Conservation (phyloP, 1,140 invertebrate species). For the Leptopilina boulardi region DNA sequence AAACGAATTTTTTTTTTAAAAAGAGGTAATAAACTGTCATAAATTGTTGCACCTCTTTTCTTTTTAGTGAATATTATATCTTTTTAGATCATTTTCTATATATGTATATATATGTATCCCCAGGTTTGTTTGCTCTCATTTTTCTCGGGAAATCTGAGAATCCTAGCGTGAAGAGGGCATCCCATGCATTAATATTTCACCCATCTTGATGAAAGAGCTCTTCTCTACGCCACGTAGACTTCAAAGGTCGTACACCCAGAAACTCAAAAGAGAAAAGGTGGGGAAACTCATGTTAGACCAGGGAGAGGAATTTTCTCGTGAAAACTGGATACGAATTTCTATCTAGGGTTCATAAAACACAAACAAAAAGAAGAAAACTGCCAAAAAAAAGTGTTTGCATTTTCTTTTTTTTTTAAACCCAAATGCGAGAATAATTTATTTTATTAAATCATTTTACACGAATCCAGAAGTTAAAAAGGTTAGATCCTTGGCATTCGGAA, state of each 20-base stretch:
- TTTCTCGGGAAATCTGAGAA: constrained; percentile 30
- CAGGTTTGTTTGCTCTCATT: constrained; percentile 16
- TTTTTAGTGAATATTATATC: constrained; percentile 2
- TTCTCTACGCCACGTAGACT: constrained; percentile 22
- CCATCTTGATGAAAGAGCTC: constrained; percentile 23
- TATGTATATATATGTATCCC: too few relatives aligned
- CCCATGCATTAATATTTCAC: constrained; percentile 31
- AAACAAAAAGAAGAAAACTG: not conserved
- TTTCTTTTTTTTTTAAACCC: not conserved
- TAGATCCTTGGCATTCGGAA: too few relatives aligned
- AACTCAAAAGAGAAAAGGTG: constrained; percentile 15
- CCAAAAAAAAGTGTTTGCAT: not conserved
- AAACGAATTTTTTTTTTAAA: not conserved
- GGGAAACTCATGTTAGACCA: constrained; percentile 27
- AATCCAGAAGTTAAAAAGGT: too few relatives aligned
- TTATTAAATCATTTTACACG: too few relatives aligned
- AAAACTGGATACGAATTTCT: constrained; percentile 17
- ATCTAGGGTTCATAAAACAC: not conserved
- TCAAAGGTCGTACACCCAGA: constrained; percentile 27
- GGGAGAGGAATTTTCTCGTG: constrained; percentile 11
- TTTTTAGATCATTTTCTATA: constrained; percentile 11
- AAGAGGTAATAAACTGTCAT: not conserved
- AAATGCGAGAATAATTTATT: too few relatives aligned
- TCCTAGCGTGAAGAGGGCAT: constrained; percentile 12
- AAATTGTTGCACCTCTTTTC: not conserved